Base-by-base conservation (phyloP, 2,888 invertebrate species). In the Stenodera caucasica region DNA sequence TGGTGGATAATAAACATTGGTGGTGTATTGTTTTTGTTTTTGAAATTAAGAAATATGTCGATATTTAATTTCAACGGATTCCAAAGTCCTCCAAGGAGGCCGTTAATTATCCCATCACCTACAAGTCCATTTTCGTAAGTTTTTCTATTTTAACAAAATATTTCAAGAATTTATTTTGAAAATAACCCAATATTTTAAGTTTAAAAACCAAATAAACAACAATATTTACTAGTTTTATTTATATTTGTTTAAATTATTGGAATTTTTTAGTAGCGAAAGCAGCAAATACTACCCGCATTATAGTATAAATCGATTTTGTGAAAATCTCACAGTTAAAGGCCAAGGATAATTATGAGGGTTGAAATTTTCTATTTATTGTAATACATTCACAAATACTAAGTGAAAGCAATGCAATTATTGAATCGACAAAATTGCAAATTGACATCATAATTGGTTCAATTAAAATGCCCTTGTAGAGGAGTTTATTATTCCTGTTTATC, bases 51-150 rank as follows among this genome's bases (percentile, higher is more conserved):
- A 49, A 53, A 57, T 11, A 75, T 73, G 74, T 75, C 77, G 54
- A 70, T 75, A 65, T 75, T 76, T 65, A 75, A 73, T 68, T 72
- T 75, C 45, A 68, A 66, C 57, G 72, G 71, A 53, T 65, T 72
- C 58, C 66, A 70, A 18, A 73, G 71, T 54, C 77, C 77, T 50
- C 73, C 77, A 7, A 72, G 71, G 61, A 74, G 75, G 65, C 74
- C 74, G 29, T 67, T 73, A n/a, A 71, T 73, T 55, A 70, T 75
- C 55, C 75, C 74, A 55, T 75, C 76, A 60, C 75, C 77, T 29
- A 74, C 72, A 45, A 75, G 75, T 63, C 78, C 78, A 5, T 79
- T 79, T 72, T 77, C 77, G 79, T 79, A 68, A 78, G 77, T 67
- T 64, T 45, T 45, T 7, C 23, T 29, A 18, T 54, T 45, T 9